Conservation (phyloP, 2,888 invertebrate genomes). For the Tridacna gigas region DNA sequence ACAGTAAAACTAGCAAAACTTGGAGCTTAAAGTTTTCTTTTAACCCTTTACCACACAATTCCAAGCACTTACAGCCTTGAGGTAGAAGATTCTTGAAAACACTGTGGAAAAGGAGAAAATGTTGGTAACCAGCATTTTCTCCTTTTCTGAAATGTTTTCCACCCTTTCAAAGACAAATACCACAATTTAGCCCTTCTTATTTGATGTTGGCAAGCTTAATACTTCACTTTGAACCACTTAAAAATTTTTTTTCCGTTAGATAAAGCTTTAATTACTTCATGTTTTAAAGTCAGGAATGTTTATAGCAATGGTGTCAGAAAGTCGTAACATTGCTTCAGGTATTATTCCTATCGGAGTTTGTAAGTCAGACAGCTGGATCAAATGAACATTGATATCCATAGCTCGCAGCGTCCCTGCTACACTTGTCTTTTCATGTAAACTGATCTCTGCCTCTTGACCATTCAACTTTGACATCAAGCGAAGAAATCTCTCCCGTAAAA, state of each 20-base stretch:
- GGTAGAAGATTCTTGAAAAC: neutral
- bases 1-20: too few species aligned
- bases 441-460: constrained; percentile 71
- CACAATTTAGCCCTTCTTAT: too few species aligned
- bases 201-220: too few species aligned
- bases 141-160: neutral
- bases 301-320: constrained; percentile 68
- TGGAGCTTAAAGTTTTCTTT: neutral
- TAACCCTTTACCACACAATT: neutral
- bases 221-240: too few species aligned
- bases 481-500: constrained; percentile 80
- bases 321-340: constrained; percentile 78
- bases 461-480: constrained; percentile 75
- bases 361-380: constrained; percentile 74
- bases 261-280: neutral
- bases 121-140: neutral
- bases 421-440: constrained; percentile 74
- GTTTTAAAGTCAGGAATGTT: constrained; percentile 46
- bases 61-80: neutral
- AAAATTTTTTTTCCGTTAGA: neutral
- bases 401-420: constrained; percentile 74
- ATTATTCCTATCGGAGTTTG: constrained; percentile 81
- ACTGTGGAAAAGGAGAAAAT: neutral
- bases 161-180: neutral
- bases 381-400: constrained; percentile 76